Percentiles rank a stretch among this genome's conserved stretches.
Conservation (phyloP, 2,113 vertebrate species). For the Camelus bactrianus region DNA sequence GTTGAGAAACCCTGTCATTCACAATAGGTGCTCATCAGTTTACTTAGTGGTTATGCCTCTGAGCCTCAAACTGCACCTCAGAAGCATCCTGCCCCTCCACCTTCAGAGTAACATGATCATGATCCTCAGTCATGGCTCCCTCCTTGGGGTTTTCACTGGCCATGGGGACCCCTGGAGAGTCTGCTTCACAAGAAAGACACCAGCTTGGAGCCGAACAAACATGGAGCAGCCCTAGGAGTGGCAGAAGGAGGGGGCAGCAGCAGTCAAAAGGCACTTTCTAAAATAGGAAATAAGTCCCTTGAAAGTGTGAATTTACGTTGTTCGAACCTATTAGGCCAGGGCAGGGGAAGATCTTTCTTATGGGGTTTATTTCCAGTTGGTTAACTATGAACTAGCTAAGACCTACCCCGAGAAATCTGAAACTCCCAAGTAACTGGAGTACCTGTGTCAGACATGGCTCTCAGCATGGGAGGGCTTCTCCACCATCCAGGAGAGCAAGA, state of each 20-base stretch:
- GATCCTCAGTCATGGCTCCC: neutral
- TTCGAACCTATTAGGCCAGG: neutral
- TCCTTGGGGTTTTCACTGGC: neutral
- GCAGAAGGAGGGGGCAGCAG: neutral
- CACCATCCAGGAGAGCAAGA: neutral
- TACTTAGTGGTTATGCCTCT: neutral
- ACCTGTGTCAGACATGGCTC: neutral
- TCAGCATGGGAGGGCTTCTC: neutral
- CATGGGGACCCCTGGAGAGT: neutral
- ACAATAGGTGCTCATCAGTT: neutral
- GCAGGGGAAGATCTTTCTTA: neutral
- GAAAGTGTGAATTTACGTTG: neutral
- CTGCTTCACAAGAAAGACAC: neutral
- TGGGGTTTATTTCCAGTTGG: neutral
- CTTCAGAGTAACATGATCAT: neutral
- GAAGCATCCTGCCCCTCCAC: neutral
- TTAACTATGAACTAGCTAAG: neutral
- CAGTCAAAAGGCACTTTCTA: neutral
- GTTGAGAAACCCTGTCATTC: neutral
- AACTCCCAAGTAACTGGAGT: neutral
- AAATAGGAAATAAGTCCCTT: neutral
- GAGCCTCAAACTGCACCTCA: neutral
- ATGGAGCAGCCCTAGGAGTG: neutral
- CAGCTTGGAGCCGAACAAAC: neutral
- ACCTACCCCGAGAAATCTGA: neutral